Percentiles rank a stretch among this genome's conserved stretches.
phyloP scores from a whole-genome alignment of 2,113 vertebrate species.

The Rhabdornis inornatus region DNA sequence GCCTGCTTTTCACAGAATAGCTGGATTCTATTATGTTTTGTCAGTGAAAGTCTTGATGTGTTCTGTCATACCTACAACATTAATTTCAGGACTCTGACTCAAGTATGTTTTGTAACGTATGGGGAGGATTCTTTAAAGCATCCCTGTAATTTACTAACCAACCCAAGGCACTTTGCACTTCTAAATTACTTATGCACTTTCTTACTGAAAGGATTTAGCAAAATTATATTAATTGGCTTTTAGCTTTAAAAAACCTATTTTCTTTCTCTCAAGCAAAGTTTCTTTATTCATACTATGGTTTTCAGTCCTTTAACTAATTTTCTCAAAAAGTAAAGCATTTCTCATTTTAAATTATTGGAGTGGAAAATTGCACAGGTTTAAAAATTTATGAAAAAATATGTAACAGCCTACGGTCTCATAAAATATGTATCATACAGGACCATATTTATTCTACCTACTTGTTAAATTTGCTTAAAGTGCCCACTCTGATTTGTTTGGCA shows the following conservation, averaged over 20 bases:
- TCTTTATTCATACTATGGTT: background rate
- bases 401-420: slow-evolving; percentile 19
- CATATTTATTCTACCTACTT: slow-evolving; percentile 45
- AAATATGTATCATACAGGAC: slow-evolving; percentile 45
- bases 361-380: slow-evolving; percentile 58
- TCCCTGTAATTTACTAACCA: background rate
- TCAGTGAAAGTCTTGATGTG: background rate
- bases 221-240: background rate
- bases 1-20: background rate
- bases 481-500: slow-evolving; percentile 35
- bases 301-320: slow-evolving; percentile 28
- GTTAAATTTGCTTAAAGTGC: slow-evolving; percentile 45
- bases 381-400: slow-evolving; percentile 58
- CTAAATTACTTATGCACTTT: background rate
- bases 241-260: background rate
- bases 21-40: background rate
- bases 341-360: slow-evolving; percentile 63
- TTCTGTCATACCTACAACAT: background rate
- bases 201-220: background rate
- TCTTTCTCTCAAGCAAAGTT: background rate
- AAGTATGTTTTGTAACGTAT: background rate
- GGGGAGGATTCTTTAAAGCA: background rate
- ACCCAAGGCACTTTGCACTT: background rate
- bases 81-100: background rate
- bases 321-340: slow-evolving; percentile 18